phyloP scores from a whole-genome alignment of 2,888 invertebrate species.

The Ectropis crepuscularia region DNA sequence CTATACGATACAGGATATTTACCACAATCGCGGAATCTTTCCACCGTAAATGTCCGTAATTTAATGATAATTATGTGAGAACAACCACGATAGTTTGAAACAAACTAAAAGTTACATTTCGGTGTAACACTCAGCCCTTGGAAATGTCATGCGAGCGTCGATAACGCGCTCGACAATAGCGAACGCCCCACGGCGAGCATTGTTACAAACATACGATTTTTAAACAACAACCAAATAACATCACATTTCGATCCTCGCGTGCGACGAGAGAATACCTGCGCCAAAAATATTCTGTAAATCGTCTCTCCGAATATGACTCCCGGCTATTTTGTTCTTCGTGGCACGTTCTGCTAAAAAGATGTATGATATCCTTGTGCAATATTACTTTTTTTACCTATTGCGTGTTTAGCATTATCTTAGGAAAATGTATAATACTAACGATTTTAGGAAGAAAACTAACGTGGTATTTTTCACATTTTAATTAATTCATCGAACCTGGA shows the following conservation, averaged over 20 bases:
- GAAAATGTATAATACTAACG: too few species aligned
- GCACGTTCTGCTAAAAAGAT: conserved; percentile 22
- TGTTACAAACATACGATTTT: conserved; percentile 45
- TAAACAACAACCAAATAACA: conserved; percentile 41
- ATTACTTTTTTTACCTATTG: background rate
- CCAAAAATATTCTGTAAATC: conserved; percentile 14
- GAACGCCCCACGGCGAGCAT: conserved; percentile 53
- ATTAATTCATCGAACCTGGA: too few species aligned
- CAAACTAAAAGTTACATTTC: conserved; percentile 3
- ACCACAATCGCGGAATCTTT: too few species aligned
- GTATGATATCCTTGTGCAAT: conserved; percentile 21
- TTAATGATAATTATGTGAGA: background rate
- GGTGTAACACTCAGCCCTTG: conserved; percentile 17
- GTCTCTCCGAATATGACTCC: conserved; percentile 14
- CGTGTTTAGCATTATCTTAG: too few species aligned
- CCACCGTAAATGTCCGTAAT: too few species aligned
- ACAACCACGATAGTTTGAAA: background rate
- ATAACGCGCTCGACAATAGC: conserved; percentile 58
- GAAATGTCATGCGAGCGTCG: conserved; percentile 60
- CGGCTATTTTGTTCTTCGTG: conserved; percentile 2
- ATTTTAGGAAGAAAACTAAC: too few species aligned
- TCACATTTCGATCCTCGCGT: conserved; percentile 37
- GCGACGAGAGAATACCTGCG: conserved; percentile 42
- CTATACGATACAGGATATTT: too few species aligned
- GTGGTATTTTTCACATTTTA: too few species aligned